These are phyloP conservation scores for Drosophila truncata DNA, from an alignment of 1,140 invertebrate genomes.

Conservation along the genomic window DNA sequence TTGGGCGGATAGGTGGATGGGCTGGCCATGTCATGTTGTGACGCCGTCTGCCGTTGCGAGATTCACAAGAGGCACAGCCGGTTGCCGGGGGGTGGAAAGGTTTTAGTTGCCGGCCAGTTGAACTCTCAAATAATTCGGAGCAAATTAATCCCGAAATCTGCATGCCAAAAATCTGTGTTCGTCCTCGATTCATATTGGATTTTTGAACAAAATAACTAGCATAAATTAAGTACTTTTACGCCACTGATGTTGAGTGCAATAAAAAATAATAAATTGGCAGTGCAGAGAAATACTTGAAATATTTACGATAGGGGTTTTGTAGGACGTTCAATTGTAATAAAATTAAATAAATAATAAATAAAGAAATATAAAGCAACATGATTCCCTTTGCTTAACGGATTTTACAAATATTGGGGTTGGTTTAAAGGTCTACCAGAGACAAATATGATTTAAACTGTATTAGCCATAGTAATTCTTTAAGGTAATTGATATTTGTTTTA, in stretches of 20 bases:
- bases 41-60: conserved; percentile 50
- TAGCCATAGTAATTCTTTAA: background rate
- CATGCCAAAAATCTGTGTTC: conserved; percentile 28
- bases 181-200: conserved; percentile 20
- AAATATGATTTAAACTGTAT: background rate
- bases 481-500: background rate
- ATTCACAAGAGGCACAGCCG: conserved; percentile 18
- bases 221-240: background rate
- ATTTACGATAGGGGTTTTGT: background rate
- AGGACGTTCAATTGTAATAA: background rate
- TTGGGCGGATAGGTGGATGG: conserved; percentile 29
- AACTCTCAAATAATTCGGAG: conserved; percentile 15
- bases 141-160: conserved; percentile 35
- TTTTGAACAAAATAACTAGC: background rate
- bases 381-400: no score
- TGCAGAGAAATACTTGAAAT: background rate
- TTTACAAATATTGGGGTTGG: background rate
- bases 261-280: background rate
- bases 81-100: conserved; percentile 49
- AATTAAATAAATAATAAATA: background rate
- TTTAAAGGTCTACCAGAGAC: background rate
- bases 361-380: background rate
- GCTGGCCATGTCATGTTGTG: conserved; percentile 45
- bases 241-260: background rate
- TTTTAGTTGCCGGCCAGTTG: conserved; percentile 32